These are phyloP conservation scores for Noctua comes DNA, from an alignment of 2,888 invertebrate genomes.

Conservation along the genomic window DNA sequence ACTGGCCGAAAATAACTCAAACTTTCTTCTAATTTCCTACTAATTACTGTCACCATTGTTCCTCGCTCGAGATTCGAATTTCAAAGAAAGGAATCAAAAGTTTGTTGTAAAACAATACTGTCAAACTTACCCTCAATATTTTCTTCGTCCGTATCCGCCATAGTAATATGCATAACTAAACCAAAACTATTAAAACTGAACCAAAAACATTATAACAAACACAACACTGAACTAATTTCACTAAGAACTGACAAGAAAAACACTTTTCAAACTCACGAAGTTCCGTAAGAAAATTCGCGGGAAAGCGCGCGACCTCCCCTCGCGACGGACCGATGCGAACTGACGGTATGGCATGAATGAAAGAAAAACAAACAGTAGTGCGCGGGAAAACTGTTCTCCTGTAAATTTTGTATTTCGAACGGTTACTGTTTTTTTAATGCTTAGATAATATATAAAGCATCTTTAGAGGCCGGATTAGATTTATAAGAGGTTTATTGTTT, in stretches of 20 bases:
- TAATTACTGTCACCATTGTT: conserved; percentile 3
- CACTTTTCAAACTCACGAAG: conserved; percentile 67
- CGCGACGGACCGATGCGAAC: conserved; percentile 63
- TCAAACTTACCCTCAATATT: conserved; percentile 77
- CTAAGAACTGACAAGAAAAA: conserved; percentile 42
- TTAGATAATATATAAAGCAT: conserved; percentile 24
- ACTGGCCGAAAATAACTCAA: not conserved
- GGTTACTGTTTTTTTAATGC: conserved; percentile 20
- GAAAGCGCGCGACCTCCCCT: conserved; percentile 69
- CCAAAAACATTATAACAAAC: conserved; percentile 65
- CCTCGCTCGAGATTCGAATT: conserved; percentile 17
- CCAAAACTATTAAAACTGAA: conserved; percentile 67
- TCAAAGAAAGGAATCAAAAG: conserved; percentile 21
- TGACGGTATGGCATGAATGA: conserved; percentile 63
- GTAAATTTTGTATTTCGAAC: conserved; percentile 57
- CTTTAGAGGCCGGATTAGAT: conserved; percentile 7
- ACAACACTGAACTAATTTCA: conserved; percentile 62
- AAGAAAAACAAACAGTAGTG: conserved; percentile 62
- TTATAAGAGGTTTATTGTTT: conserved; percentile 6
- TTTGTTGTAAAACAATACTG: conserved; percentile 2
- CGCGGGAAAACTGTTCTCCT: conserved; percentile 61
- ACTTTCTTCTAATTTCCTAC: conserved; percentile 9
- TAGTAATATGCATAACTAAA: conserved; percentile 68
- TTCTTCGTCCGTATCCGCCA: conserved; percentile 80
- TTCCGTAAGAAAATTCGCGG: conserved; percentile 64